These are phyloP conservation scores for Pelodytes ibericus DNA, from an alignment of 2,797 vertebrate species.

Conservation along the genomic window DNA sequence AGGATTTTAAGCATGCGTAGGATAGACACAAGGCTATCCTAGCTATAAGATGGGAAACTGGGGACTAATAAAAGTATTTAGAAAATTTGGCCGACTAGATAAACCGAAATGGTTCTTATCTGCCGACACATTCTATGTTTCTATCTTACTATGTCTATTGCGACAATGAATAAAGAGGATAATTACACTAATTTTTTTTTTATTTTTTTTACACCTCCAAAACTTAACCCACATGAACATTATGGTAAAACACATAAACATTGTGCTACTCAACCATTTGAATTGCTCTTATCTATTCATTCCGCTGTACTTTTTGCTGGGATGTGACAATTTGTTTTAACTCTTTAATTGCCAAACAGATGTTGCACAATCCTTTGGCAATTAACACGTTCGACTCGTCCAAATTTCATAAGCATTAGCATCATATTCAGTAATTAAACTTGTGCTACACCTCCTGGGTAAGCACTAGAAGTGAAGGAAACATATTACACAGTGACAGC, in stretches of 20 bases:
- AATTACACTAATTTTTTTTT: not conserved
- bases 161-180: not conserved
- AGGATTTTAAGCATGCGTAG: too few relatives aligned
- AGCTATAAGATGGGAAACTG: too few relatives aligned
- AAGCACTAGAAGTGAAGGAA: conserved; percentile 9
- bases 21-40: too few relatives aligned
- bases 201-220: not conserved
- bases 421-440: not conserved
- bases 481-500: conserved; percentile 39
- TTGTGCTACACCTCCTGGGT: conserved; percentile 26
- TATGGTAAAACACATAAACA: too few relatives aligned
- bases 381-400: not conserved
- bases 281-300: not conserved
- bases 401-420: not conserved
- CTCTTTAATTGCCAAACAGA: not conserved
- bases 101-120: too few relatives aligned
- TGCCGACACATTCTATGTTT: too few relatives aligned
- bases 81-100: too few relatives aligned
- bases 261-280: too few relatives aligned
- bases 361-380: not conserved
- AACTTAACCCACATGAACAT: too few relatives aligned
- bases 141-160: not conserved
- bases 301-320: not conserved
- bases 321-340: not conserved
- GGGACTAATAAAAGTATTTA: too few relatives aligned